Percentiles rank a stretch among this genome's conserved stretches.
These are phyloP conservation scores for Rhinogobio ventralis DNA, from an alignment of 2,797 vertebrate genomes.

Conservation along the genomic window DNA sequence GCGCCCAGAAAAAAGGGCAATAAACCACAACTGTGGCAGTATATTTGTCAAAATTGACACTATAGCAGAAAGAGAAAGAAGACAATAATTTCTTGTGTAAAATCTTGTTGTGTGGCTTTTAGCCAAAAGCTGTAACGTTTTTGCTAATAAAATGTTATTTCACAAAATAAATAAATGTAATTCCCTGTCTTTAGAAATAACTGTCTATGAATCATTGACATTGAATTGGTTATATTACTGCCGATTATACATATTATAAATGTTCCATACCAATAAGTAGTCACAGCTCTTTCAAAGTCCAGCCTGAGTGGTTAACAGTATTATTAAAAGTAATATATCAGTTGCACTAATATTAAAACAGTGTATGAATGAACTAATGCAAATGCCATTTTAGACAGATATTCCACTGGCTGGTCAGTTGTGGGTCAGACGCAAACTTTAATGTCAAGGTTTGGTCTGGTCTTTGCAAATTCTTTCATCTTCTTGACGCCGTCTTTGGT, in stretches of 20 bases:
- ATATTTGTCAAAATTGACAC: background rate
- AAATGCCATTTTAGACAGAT: background rate
- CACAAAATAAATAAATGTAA: slow-evolving; percentile 7
- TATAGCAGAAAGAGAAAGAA: background rate
- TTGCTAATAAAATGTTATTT: background rate
- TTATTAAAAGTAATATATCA: background rate
- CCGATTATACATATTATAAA: background rate
- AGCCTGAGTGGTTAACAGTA: background rate
- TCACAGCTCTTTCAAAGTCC: background rate
- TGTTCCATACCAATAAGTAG: background rate
- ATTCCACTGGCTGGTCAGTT: background rate
- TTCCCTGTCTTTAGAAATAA: background rate
- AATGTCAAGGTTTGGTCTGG: slow-evolving; percentile 61
- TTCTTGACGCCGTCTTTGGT: slow-evolving; percentile 61
- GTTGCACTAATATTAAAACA: background rate
- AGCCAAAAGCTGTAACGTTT: background rate
- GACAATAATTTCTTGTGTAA: background rate
- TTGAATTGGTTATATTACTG: background rate
- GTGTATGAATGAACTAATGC: background rate
- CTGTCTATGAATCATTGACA: background rate
- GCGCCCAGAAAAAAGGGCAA: slow-evolving; percentile 36
- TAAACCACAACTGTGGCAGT: background rate
- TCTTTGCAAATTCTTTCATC: slow-evolving; percentile 63
- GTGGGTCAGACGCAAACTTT: slow-evolving; percentile 63
- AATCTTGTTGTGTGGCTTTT: background rate